Evolutionary conservation across 2,888 invertebrate species (phyloP), one percentile per base, ranked within the genome.

Genomic region (Acrobasis consociella): DNA sequence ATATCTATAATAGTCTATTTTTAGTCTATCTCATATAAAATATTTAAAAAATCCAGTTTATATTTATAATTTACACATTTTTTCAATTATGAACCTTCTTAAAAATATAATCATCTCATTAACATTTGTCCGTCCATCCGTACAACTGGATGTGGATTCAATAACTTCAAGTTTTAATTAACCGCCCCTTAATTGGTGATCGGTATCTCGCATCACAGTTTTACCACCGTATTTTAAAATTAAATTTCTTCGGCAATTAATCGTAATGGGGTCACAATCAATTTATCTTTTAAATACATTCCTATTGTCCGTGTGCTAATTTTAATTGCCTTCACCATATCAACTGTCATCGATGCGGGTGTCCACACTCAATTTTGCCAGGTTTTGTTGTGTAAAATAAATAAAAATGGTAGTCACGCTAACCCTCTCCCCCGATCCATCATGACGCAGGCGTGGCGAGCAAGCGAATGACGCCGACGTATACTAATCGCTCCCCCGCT

Each of bases 401-500:
- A 49, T 64, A 60, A 60, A 62, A 70, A 67, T 66, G 59, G 66
- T 59, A 62, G 70, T 69, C 71, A 70, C 67, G 70, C 67, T 64
- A 68, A 73, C 77, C 77, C 78, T 71, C 67, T 70, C 69, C 65
- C 64, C 64, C 72, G 70, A 76, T 77, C 72, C 72, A 73, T 78
- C 78, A 76, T 58, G 68, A 55, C 68, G 77, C 82, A 78, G 85
- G 86, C 85, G 86, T 83, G 86, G 83, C 76, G 73, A 72, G 83
- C 76, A 73, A 72, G 70, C 72, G 74, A 72, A 70, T 76, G 78
- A 81, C 80, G 75, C 62, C 64, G 67, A 64, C 62, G 62, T 72
- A 71, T 66, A 80, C 82, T 82, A 84, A 86, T 85, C 82, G 82
- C 85, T 78, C 81, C 85, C 86, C 82, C 80, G 80, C 82, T 74